Evolutionary conservation across 1,140 invertebrate genomes (phyloP).

Genomic region (Caenorhabditis inopinata): DNA sequence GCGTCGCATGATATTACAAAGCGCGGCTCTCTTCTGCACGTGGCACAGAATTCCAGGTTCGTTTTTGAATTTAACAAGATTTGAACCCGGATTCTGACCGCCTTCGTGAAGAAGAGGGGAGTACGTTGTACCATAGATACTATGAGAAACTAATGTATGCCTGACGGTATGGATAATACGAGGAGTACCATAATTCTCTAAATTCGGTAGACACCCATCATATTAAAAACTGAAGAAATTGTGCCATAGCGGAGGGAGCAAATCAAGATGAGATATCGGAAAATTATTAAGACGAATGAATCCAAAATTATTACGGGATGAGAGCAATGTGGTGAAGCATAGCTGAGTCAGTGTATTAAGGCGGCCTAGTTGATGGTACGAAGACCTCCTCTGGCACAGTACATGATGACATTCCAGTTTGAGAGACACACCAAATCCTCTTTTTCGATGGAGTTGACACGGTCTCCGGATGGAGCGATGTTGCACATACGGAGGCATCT

Average conservation of each 20-base stretch:
- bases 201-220: too few species aligned
- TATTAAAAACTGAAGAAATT: not conserved
- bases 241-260: too few species aligned
- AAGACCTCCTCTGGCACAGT: conserved; percentile 58
- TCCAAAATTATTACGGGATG: not conserved
- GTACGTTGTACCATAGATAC: not conserved
- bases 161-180: not conserved
- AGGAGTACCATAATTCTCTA: too few species aligned
- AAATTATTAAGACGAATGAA: not conserved
- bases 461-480: conserved; percentile 51
- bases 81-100: too few species aligned
- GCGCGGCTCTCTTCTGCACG: too few species aligned
- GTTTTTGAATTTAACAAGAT: too few species aligned
- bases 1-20: too few species aligned
- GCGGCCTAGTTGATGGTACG: conserved; percentile 55
- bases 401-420: conserved; percentile 64
- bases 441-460: conserved; percentile 54
- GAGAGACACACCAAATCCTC: conserved; percentile 57
- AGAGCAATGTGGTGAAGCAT: not conserved
- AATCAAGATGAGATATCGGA: not conserved
- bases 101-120: too few species aligned
- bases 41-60: too few species aligned
- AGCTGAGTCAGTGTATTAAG: too few species aligned
- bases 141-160: conserved; percentile 1
- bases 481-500: conserved; percentile 62